Evolutionary conservation across 2,797 vertebrate species (phyloP).

Genomic region (Spheniscus humboldti): DNA sequence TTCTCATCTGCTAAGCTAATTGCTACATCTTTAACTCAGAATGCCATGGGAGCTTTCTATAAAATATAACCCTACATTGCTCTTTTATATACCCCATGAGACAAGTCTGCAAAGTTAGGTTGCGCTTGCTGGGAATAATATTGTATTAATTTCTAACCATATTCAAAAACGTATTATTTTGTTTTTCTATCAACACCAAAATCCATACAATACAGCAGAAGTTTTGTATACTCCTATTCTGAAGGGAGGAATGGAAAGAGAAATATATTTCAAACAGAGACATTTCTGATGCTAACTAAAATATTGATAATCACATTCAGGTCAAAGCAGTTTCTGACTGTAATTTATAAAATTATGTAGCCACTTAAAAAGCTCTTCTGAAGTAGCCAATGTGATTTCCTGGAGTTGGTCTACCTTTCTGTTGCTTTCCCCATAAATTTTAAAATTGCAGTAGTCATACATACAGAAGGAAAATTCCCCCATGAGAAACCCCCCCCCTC

Average conservation of each 20-base stretch:
- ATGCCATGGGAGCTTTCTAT: conserved; percentile 30
- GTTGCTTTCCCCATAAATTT: not conserved
- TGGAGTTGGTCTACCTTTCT: not conserved
- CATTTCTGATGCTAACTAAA: not conserved
- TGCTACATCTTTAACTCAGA: not conserved
- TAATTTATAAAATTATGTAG: not conserved
- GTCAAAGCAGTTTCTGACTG: not conserved
- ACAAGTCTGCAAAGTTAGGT: not conserved
- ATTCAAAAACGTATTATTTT: not conserved
- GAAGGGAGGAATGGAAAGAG: not conserved
- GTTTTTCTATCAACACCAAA: not conserved
- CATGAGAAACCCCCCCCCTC: not conserved
- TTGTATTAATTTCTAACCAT: not conserved
- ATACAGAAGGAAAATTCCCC: not conserved
- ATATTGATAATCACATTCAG: not conserved
- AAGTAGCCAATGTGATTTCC: not conserved
- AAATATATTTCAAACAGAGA: not conserved
- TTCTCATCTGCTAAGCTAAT: conserved; percentile 52
- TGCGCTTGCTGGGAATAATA: not conserved
- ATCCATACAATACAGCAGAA: not conserved
- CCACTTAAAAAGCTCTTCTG: not conserved
- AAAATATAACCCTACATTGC: conserved; percentile 51
- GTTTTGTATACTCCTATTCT: too few species aligned
- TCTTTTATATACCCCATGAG: conserved; percentile 49
- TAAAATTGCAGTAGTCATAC: not conserved